Base-by-base conservation (phyloP, 2,797 vertebrate genomes). In the Melanitta fusca region DNA sequence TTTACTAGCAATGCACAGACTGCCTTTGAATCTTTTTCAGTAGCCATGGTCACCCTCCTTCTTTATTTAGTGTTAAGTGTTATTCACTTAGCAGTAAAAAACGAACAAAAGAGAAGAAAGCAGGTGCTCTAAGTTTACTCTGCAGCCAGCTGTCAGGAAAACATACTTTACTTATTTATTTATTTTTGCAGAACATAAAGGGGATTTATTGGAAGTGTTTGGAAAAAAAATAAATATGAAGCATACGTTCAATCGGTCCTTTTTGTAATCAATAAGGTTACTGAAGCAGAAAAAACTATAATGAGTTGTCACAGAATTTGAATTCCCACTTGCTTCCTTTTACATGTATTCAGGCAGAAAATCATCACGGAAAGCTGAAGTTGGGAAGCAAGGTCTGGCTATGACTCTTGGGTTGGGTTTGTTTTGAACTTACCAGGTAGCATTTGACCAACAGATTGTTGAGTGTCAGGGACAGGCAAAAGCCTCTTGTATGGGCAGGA, bases 51-150 rank as follows among this genome's bases (percentile, higher is more conserved):
- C 97, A 97, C 98, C 98, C 98, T 98, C 97, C 97, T 97, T 98
- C 98, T 98, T 98, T 98, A 95, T 98, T 98, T 98, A 98, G 97
- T 98, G 97, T 98, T 98, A 98, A 98, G 97, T 98, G 98, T 98
- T 98, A 98, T 98, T 98, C 98, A 98, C 97, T 98, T 98, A 98
- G 97, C 96, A 96, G 94, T 95, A 96, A 97, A 96, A 95, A 88
- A 77, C 66, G 57, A 97, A 97, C 95, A 96, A 97, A 97, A 95
- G 96, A 93, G 88, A 96, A 97, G 94, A 97, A 97, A 95, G 96
- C 97, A 97, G 97, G 97, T 98, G 97, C 95, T 97, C 89, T 95
- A 97, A 97, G 97, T 98, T 98, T 98, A 96, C 97, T 95, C 91
- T 97, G 65, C 74, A 95, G 91, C 74, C 96, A 97, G 91, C 96